Conservation (phyloP, 2,113 vertebrate genomes). For the Phalacrocorax brasilianus region DNA sequence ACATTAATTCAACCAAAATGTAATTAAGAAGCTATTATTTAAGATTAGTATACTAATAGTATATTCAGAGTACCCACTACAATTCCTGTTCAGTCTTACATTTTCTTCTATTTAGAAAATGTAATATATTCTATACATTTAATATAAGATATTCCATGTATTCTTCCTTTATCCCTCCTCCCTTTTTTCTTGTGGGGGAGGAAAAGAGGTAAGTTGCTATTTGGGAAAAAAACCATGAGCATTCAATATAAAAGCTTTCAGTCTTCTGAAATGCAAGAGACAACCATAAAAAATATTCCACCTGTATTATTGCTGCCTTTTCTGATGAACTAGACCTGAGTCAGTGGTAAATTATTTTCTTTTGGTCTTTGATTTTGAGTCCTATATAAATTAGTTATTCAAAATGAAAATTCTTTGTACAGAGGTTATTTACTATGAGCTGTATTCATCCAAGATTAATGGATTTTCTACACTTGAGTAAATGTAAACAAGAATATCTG, state of each 20-base stretch:
- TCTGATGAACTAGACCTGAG: background rate
- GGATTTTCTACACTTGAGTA: background rate
- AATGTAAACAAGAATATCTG: background rate
- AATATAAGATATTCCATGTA: too few relatives aligned
- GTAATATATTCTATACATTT: too few relatives aligned
- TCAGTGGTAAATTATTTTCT: background rate
- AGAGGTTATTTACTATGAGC: background rate
- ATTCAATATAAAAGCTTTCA: background rate
- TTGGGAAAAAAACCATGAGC: background rate
- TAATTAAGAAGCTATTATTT: background rate
- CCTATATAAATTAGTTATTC: background rate
- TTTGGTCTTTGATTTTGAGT: background rate
- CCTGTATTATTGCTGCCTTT: background rate
- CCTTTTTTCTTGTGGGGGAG: accelerated
- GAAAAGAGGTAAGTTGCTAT: background rate
- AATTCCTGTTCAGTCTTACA: background rate
- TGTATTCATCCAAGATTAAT: background rate
- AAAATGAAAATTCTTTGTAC: background rate
- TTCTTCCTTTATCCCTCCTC: background rate
- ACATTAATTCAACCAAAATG: background rate
- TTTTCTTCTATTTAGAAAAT: background rate
- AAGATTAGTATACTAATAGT: background rate
- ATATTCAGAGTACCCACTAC: background rate
- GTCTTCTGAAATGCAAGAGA: background rate
- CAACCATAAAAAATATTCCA: background rate